Conservation (phyloP, 1,140 invertebrate species). For the Lucilia cuprina region DNA sequence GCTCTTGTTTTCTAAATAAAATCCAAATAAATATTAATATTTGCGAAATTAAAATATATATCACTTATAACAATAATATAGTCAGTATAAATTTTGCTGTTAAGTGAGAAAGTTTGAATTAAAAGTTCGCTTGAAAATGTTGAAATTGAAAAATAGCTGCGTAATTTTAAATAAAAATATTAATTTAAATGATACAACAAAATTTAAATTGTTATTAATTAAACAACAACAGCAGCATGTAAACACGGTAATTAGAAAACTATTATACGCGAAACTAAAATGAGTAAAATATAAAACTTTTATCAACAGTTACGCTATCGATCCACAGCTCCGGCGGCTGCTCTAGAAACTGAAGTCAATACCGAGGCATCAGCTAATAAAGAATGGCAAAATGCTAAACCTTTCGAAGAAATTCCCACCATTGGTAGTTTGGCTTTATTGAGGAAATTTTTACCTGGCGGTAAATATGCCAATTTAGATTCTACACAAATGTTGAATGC, state of each 20-base stretch:
- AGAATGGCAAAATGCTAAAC: conserved; percentile 34
- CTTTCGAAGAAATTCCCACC: conserved; percentile 37
- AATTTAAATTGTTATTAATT: not conserved
- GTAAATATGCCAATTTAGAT: conserved; percentile 24
- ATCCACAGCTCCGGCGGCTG: not conserved
- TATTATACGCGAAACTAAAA: no score
- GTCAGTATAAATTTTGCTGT: not conserved
- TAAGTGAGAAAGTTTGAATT: not conserved
- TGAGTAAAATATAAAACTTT: not conserved
- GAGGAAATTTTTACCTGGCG: conserved; percentile 36
- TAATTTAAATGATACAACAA: not conserved
- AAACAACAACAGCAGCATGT: not conserved
- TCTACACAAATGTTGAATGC: conserved; percentile 22
- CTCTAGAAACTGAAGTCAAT: not conserved
- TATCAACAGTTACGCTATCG: not conserved
- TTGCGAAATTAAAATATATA: not conserved
- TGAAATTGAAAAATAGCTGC: not conserved
- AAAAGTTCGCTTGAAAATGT: not conserved
- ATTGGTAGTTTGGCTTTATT: conserved; percentile 4
- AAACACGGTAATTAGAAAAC: not conserved
- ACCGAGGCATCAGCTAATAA: not conserved
- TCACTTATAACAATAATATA: no score
- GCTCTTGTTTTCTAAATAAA: not conserved
- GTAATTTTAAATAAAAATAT: not conserved
- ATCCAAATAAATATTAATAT: not conserved